Evolutionary conservation across 2,113 vertebrate genomes (phyloP), one percentile per base, ranked within the genome.

Genomic region (Callionymus lyra): DNA sequence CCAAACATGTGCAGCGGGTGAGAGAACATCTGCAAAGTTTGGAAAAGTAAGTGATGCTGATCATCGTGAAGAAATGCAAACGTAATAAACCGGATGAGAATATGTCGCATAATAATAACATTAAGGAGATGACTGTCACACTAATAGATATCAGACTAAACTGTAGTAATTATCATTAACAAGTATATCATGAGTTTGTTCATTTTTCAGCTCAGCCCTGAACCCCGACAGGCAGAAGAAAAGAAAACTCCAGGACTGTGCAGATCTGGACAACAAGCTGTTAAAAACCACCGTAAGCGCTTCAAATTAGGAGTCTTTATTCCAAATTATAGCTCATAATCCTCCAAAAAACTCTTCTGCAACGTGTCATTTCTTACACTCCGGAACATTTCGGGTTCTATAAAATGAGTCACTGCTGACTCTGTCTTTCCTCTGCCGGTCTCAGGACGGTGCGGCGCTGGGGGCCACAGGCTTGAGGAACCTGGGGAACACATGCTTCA

Each of bases 401-500:
- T 12, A 5, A n/a, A 18, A 18, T 40, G 10, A 1, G 8, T 13
- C 6, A 2, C 11, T 21, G 17, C 39, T 3, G 38, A 41, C 6
- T 41, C 12, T 10, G 4, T 9, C 36, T 1, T 17, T 11, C 9
- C 9, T 16, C 15, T 16, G 36, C 36, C 14, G 16, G 41, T 82
- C 52, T 16, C 50, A 98, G 95, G 90, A 90, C 39, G 90, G 83
- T 17, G 64, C 77, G 31, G 84, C 87, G 59, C 77, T 91, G 15
- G 88, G 87, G 63, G 93, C 95, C 35, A 99, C 93, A 10, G 94
- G 95, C 49, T 87, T 98, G 17, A 85, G 92, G 41, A 99, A 99
- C 70, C 64, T 98, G 56, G 95, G 95, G 35, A 98, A 99, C 70
- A 99, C 94, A 0, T 99, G 94, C 76, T 99, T 99, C 70, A 99